Evolutionary conservation across 2,888 invertebrate genomes (phyloP), one percentile per base, ranked within the genome.

Genomic region (Netelia virgata): DNA sequence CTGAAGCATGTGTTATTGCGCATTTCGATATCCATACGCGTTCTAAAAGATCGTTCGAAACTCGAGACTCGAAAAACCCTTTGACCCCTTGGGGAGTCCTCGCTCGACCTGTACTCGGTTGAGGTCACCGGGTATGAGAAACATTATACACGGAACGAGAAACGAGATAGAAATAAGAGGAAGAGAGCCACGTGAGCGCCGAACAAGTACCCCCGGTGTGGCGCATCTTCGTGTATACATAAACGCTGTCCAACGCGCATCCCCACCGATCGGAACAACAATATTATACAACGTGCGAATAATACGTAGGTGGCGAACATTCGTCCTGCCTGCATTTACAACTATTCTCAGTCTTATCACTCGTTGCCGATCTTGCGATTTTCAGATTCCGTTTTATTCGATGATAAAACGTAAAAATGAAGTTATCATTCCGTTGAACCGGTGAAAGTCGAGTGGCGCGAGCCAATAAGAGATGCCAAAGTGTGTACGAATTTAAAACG

Each of bases 1-100:
- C 16, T 23, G 36, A 43, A 18, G 55, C 43, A 47, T 9, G 77
- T 43, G n/a, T 78, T 78, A 69, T 76, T 69, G 78, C 78, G 61
- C 36, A 73, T 66, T 55, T 83, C 82, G 78, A 83, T 69, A 78
- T 77, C 72, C 61, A 83, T 43, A 66, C 72, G 72, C 77, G 57
- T 70, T 53, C 20, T 73, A 72, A 73, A 77, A 72, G 82, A 77
- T 73, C 82, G 82, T 66, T 82, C 76, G 82, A 82, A 82, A 82
- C 82, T 82, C 82, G 72, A 82, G 82, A 82, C 82, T 82, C 55
- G 77, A 82, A 82, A 57, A 82, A 82, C 82, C 82, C 72, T 73
- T 82, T 77, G 82, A 82, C 82, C 82, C 66, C 77, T 23, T 75
- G 36, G 70, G 61, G 61, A 57, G 72, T 76, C 66, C 77, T 61